phyloP scores from a whole-genome alignment of 2,888 invertebrate species.

The Drosophila setosimentum region DNA sequence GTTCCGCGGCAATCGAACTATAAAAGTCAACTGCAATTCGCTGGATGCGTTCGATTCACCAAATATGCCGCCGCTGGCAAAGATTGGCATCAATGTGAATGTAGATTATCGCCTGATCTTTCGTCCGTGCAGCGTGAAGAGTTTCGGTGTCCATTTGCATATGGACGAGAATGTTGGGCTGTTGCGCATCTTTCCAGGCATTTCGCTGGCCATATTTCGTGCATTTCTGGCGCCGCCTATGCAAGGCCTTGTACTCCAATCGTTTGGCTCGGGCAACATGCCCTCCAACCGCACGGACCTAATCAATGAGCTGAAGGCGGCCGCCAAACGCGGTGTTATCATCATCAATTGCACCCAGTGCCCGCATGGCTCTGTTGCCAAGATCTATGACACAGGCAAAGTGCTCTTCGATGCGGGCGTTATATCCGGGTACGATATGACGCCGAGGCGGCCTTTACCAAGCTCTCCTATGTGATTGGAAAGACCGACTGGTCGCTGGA shows the following conservation, averaged over 20 bases:
- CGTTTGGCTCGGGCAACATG: slow-evolving; percentile 97
- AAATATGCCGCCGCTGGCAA: slow-evolving; percentile 93
- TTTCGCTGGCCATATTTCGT: slow-evolving; percentile 91
- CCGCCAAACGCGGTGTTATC: slow-evolving; percentile 91
- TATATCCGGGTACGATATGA: slow-evolving; percentile 86
- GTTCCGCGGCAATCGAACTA: slow-evolving; percentile 92
- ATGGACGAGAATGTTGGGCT: slow-evolving; percentile 94
- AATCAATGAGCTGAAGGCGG: slow-evolving; percentile 89
- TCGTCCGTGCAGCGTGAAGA: slow-evolving; percentile 87
- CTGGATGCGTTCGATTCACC: slow-evolving; percentile 87
- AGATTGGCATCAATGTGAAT: slow-evolving; percentile 92
- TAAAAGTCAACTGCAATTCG: slow-evolving; percentile 83
- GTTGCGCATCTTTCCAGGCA: slow-evolving; percentile 95
- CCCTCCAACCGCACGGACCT: slow-evolving; percentile 94
- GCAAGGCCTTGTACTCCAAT: slow-evolving; percentile 93
- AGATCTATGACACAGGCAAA: slow-evolving; percentile 94
- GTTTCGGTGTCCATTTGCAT: slow-evolving; percentile 90
- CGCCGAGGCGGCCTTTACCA: slow-evolving; percentile 96
- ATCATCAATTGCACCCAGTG: slow-evolving; percentile 98
- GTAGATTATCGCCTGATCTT: slow-evolving; percentile 86
- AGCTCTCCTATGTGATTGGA: slow-evolving; percentile 94
- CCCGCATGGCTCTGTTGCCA: slow-evolving; percentile 91
- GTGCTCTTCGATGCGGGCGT: slow-evolving; percentile 84
- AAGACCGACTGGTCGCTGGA: slow-evolving; percentile 89
- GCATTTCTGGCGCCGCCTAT: slow-evolving; percentile 92